Conservation (phyloP, 2,888 invertebrate species). For the Epicampocera succincta region DNA sequence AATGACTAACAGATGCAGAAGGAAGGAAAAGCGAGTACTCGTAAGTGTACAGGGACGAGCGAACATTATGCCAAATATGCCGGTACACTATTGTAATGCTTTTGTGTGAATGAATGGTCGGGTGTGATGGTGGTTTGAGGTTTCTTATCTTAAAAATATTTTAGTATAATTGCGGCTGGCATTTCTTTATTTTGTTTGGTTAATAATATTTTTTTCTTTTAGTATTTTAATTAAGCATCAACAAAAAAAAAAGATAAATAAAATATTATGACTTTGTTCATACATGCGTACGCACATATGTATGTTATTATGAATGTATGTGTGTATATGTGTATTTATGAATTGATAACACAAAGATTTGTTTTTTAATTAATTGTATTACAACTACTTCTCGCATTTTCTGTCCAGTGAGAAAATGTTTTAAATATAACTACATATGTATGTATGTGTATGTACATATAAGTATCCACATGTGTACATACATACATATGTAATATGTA, state of each 20-base stretch:
- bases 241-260: too few species aligned
- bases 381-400: too few species aligned
- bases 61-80: constrained; percentile 6
- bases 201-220: background rate
- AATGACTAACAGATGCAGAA: background rate
- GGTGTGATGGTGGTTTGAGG: constrained; percentile 6
- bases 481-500: too few species aligned
- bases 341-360: too few species aligned
- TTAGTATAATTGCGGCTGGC: constrained; percentile 7
- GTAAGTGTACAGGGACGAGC: background rate
- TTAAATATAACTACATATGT: too few species aligned
- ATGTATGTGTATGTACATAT: too few species aligned
- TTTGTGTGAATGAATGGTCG: constrained; percentile 4
- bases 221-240: too few species aligned
- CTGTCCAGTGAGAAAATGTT: too few species aligned
- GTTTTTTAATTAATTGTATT: too few species aligned
- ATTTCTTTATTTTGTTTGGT: background rate
- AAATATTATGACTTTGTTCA: too few species aligned
- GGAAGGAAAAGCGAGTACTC: background rate
- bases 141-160: constrained; percentile 37
- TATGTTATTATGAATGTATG: background rate
- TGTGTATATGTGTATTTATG: too few species aligned
- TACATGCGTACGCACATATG: background rate
- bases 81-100: background rate
- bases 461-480: too few species aligned